phyloP scores from a whole-genome alignment of 1,140 invertebrate genomes.

The Rhyacophila brunnea region DNA sequence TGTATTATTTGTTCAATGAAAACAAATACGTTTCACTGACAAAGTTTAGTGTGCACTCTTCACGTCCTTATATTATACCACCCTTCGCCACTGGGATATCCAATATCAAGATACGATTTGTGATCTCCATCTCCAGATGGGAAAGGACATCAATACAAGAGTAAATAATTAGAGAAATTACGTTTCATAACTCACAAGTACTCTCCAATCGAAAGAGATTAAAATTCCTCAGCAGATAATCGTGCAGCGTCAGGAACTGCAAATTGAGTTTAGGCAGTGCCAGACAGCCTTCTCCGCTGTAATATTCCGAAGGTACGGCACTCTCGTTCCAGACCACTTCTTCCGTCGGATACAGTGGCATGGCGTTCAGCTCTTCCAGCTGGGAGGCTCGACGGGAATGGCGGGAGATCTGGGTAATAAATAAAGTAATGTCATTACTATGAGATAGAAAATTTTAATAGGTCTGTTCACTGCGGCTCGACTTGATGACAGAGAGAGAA shows the following conservation, averaged over 20 bases:
- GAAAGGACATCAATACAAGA: too few relatives aligned
- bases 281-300: constrained; percentile 90
- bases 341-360: constrained; percentile 98
- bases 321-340: constrained; percentile 99
- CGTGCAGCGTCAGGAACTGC: constrained; percentile 97
- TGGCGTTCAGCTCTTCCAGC: constrained; percentile 92
- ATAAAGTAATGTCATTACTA: background rate
- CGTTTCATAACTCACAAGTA: constrained; percentile 87
- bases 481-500: too few relatives aligned
- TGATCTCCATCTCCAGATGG: too few relatives aligned
- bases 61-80: too few relatives aligned
- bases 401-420: constrained; percentile 64
- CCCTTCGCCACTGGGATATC: too few relatives aligned
- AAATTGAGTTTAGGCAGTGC: constrained; percentile 97
- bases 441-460: background rate
- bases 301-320: constrained; percentile 96
- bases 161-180: too few relatives aligned
- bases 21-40: too few relatives aligned
- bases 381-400: constrained; percentile 91
- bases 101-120: too few relatives aligned
- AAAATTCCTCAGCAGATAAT: constrained; percentile 97
- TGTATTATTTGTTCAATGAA: too few relatives aligned
- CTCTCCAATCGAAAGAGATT: constrained; percentile 97
- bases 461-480: too few relatives aligned
- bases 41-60: too few relatives aligned